phyloP scores from a whole-genome alignment of 2,888 invertebrate genomes.

The Nemurella pictetii region DNA sequence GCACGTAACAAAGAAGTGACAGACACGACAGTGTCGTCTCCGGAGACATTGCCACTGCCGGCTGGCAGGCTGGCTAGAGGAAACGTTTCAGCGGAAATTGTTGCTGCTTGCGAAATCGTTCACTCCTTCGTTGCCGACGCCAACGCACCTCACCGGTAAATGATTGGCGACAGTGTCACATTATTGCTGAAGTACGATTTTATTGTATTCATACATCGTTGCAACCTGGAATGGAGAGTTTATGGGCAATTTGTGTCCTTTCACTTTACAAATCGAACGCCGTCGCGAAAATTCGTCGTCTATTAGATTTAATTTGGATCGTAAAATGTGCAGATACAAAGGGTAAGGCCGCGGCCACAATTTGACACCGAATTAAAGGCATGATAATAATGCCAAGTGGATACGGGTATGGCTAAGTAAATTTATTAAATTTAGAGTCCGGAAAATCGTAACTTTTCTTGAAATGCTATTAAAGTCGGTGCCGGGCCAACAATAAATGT shows the following conservation, averaged over 20 bases:
- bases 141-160: background rate
- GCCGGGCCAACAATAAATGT: background rate
- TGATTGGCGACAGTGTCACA: background rate
- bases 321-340: background rate
- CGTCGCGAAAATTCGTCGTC: background rate
- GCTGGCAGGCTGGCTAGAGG: background rate
- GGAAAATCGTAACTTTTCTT: background rate
- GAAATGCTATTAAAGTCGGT: background rate
- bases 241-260: background rate
- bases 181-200: background rate
- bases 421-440: background rate
- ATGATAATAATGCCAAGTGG: background rate
- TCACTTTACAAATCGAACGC: background rate
- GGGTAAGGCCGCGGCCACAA: background rate
- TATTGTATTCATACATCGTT: background rate
- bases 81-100: background rate
- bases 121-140: background rate
- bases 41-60: no score
- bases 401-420: background rate
- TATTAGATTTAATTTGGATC: background rate
- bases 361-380: background rate
- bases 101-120: background rate
- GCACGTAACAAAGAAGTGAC: background rate
- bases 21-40: background rate
- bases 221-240: no score